These are phyloP conservation scores for Gorsachius magnificus DNA, from an alignment of 2,797 vertebrate genomes.

Conservation along the genomic window DNA sequence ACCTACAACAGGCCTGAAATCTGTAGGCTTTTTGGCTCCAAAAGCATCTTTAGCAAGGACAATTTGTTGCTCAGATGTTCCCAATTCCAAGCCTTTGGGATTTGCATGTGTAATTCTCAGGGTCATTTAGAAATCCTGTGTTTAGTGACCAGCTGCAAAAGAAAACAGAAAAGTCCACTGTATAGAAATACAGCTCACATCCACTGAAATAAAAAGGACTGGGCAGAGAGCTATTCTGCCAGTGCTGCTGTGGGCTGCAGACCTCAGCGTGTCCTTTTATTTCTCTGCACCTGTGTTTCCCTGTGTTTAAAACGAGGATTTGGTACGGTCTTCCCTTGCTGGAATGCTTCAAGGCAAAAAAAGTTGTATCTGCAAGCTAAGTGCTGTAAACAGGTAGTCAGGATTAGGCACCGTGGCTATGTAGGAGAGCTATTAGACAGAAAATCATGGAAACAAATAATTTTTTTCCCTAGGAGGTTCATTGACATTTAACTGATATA, in stretches of 20 bases:
- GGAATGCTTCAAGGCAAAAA: background rate
- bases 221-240: background rate
- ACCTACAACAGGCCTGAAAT: background rate
- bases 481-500: background rate
- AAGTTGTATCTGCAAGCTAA: background rate
- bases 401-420: background rate
- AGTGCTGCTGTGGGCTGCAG: background rate
- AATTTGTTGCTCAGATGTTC: constrained; percentile 63
- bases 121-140: constrained; percentile 33
- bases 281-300: background rate
- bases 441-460: background rate
- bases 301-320: background rate
- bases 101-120: constrained; percentile 48
- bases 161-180: background rate
- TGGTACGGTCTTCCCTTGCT: background rate
- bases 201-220: background rate
- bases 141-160: constrained; percentile 11
- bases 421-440: background rate
- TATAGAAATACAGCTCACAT: background rate
- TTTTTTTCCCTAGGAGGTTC: background rate
- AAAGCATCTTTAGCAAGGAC: constrained; percentile 21
- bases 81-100: constrained; percentile 14
- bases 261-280: background rate
- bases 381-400: background rate
- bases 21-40: constrained; percentile 40